Conservation (phyloP, 37 sponge, comb jelly and placozoan species). For the Chondrosia reniformis region DNA sequence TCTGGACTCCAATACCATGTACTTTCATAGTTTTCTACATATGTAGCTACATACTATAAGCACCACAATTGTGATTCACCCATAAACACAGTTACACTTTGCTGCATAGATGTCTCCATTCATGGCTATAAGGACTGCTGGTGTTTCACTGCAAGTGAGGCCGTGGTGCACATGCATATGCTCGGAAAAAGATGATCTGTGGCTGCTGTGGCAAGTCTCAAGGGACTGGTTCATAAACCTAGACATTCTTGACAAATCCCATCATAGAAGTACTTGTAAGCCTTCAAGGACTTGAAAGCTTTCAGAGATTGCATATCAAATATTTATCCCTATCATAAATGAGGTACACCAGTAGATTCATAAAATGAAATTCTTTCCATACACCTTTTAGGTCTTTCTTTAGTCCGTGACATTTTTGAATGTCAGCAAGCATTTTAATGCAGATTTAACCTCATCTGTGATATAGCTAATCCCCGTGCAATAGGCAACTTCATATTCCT, state of each 20-base stretch:
- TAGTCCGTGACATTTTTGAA: slow-evolving; percentile 13
- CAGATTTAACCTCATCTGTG: slow-evolving; percentile 28
- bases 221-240: neutral
- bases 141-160: slow-evolving; percentile 13
- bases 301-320: slow-evolving; percentile 35
- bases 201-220: neutral
- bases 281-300: slow-evolving; percentile 12
- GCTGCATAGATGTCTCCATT: slow-evolving; percentile 37
- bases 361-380: slow-evolving; percentile 16
- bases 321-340: slow-evolving; percentile 13
- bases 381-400: neutral
- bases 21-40: neutral
- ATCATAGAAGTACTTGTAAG: slow-evolving; percentile 16
- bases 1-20: neutral
- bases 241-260: slow-evolving; percentile 18
- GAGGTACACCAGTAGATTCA: slow-evolving; percentile 31
- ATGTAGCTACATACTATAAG: neutral
- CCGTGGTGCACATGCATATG: slow-evolving; percentile 14
- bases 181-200: slow-evolving; percentile 12
- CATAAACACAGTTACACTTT: slow-evolving; percentile 10
- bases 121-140: slow-evolving; percentile 15
- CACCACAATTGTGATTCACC: neutral
- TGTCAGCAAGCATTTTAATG: slow-evolving; percentile 3
- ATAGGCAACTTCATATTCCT: neutral
- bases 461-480: slow-evolving; percentile 11